A percentile compares a stretch with the other conserved stretches of the same genome.
phyloP scores from a whole-genome alignment of 2,888 invertebrate genomes.

The Tetropium fuscum region DNA sequence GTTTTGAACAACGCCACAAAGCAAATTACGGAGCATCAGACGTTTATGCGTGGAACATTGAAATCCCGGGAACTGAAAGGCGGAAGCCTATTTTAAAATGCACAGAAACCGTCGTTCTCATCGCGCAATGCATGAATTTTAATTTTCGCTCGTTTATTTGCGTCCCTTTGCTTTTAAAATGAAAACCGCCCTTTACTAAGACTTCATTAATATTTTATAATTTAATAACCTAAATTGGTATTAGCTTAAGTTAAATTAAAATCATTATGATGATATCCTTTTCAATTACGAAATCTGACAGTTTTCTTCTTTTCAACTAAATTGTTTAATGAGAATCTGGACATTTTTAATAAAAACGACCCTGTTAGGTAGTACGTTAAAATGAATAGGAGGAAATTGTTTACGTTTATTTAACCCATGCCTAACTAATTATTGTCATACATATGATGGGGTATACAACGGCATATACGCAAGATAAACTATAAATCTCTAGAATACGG shows the following conservation, averaged over 20 bases:
- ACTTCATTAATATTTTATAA: slow-evolving; percentile 53
- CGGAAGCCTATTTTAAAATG: slow-evolving; percentile 48
- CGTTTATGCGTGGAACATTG: slow-evolving; percentile 23
- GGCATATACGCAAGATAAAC: too few species aligned
- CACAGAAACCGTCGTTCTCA: slow-evolving; percentile 50
- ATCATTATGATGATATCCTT: slow-evolving; percentile 43
- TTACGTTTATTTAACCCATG: too few species aligned
- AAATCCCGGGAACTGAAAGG: slow-evolving; percentile 21
- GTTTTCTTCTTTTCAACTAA: slow-evolving; percentile 41
- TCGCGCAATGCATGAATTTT: slow-evolving; percentile 56
- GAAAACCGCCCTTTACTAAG: slow-evolving; percentile 52
- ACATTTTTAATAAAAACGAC: neutral
- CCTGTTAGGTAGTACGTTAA: neutral
- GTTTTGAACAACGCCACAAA: slow-evolving; percentile 21
- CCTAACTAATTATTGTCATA: too few species aligned
- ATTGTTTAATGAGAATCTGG: slow-evolving; percentile 13
- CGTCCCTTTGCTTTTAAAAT: slow-evolving; percentile 46
- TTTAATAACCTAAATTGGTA: slow-evolving; percentile 52
- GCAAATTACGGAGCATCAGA: slow-evolving; percentile 26
- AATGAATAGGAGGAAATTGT: too few species aligned
- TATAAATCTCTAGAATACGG: too few species aligned
- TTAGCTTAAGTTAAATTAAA: slow-evolving; percentile 48
- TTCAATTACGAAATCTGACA: slow-evolving; percentile 42
- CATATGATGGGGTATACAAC: too few species aligned
- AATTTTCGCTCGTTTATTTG: slow-evolving; percentile 54